Evolutionary conservation across 2,888 invertebrate genomes (phyloP).

Genomic region (Nebria salina): DNA sequence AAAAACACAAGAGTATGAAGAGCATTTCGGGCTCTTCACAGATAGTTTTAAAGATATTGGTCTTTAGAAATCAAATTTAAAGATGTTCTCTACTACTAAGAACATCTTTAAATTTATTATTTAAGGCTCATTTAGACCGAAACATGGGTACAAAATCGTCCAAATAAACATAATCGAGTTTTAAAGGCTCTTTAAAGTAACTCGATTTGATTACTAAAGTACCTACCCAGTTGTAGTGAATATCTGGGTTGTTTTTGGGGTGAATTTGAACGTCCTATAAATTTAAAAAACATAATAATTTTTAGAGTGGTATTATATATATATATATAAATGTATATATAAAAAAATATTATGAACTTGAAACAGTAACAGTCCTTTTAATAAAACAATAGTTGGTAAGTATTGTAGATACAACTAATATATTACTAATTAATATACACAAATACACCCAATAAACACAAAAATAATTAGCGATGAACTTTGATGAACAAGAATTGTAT

Average conservation of each 20-base stretch:
- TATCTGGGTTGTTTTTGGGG: neutral
- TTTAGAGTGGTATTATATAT: neutral
- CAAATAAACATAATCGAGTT: neutral
- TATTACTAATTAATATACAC: neutral
- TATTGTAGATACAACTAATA: neutral
- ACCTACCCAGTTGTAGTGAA: neutral
- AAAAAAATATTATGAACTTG: neutral
- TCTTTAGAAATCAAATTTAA: neutral
- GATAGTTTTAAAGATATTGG: neutral
- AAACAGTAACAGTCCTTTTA: constrained; percentile 11
- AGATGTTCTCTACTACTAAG: neutral
- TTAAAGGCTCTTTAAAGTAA: neutral
- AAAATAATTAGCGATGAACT: neutral
- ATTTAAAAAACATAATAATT: neutral
- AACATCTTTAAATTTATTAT: neutral
- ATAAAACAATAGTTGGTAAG: neutral
- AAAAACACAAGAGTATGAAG: neutral
- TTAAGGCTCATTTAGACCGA: neutral
- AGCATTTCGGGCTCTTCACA: neutral
- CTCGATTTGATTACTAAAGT: neutral
- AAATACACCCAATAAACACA: neutral
- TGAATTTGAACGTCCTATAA: constrained; percentile 2
- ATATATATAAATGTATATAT: neutral
- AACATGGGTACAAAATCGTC: neutral
- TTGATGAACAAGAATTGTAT: constrained; percentile 22